Evolutionary conservation across 2,888 invertebrate genomes (phyloP).

Genomic region (Dioctria rufipes): DNA sequence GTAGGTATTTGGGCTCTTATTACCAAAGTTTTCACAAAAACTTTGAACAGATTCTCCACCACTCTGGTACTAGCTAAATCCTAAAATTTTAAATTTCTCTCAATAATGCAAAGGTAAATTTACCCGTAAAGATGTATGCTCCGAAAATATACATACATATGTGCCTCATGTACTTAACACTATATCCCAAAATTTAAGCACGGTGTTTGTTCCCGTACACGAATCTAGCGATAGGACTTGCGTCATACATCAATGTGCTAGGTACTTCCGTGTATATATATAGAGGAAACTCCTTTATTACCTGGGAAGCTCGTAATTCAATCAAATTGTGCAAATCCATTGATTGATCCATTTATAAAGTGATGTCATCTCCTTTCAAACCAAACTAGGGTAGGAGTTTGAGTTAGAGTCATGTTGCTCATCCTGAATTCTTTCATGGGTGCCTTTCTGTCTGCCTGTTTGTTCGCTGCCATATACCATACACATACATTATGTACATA

Average conservation of each 20-base stretch:
- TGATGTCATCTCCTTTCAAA: constrained; percentile 26
- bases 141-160: too few species aligned
- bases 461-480: too few species aligned
- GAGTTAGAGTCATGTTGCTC: neutral
- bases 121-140: too few species aligned
- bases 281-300: constrained; percentile 36
- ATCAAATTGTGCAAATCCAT: constrained; percentile 42
- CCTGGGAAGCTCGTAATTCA: constrained; percentile 43
- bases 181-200: too few species aligned
- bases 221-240: neutral
- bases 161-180: too few species aligned
- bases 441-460: neutral
- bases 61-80: too few species aligned
- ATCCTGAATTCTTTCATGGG: neutral
- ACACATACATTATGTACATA: too few species aligned
- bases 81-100: too few species aligned
- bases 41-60: too few species aligned
- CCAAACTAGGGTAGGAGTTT: neutral
- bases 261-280: neutral
- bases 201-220: neutral
- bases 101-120: too few species aligned
- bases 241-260: constrained; percentile 6
- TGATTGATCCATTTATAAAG: constrained; percentile 44
- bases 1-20: too few species aligned
- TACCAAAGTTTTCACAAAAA: too few species aligned